These are phyloP conservation scores for Tachysurus fulvidraco DNA, from an alignment of 2,113 vertebrate species.

Conservation along the genomic window DNA sequence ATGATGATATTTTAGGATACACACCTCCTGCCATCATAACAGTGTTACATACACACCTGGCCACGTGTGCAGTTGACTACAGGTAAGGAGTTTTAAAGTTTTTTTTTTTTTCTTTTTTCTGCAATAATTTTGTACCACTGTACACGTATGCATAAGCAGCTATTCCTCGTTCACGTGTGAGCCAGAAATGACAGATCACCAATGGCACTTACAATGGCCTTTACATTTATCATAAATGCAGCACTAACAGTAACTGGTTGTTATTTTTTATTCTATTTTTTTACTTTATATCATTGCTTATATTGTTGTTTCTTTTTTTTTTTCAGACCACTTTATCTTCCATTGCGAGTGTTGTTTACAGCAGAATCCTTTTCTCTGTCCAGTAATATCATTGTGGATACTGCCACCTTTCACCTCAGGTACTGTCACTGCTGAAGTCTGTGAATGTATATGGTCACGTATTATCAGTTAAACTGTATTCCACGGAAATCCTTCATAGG, in stretches of 20 bases:
- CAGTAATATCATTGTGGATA: constrained; percentile 91
- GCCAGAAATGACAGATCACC: background rate
- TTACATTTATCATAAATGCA: background rate
- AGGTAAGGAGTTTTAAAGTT: constrained; percentile 65
- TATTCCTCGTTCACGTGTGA: background rate
- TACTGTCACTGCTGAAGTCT: constrained; percentile 52
- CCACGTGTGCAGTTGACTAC: constrained; percentile 88
- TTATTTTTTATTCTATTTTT: background rate
- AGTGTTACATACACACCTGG: constrained; percentile 85
- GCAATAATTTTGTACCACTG: background rate
- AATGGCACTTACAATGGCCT: background rate
- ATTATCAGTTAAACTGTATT: constrained; percentile 7
- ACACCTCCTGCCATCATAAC: constrained; percentile 85
- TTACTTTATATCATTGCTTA: background rate
- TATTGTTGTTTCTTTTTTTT: background rate
- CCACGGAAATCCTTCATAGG: constrained; percentile 62
- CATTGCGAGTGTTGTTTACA: constrained; percentile 81
- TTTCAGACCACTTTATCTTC: constrained; percentile 85
- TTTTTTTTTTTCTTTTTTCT: too few species aligned
- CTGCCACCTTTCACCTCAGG: constrained; percentile 90
- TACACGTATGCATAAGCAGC: background rate
- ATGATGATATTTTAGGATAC: constrained; percentile 89
- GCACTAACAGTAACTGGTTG: background rate
- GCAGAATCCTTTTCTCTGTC: constrained; percentile 89
- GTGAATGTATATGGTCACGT: background rate